Conservation (phyloP, 2,797 vertebrate genomes). For the Leptoclinus maculatus region DNA sequence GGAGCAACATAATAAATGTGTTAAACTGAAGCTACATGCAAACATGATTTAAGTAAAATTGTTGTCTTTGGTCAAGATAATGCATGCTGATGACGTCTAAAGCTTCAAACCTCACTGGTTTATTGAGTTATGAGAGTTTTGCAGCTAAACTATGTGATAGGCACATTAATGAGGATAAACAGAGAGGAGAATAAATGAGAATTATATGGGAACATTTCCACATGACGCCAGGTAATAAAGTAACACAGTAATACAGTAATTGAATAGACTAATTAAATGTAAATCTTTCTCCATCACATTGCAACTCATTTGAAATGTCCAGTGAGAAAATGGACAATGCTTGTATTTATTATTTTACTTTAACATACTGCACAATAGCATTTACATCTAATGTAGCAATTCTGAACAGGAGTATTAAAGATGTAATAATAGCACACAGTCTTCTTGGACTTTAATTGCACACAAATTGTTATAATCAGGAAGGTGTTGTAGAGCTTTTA, state of each 20-base stretch:
- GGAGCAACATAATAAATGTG: not conserved
- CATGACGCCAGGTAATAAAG: not conserved
- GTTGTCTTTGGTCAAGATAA: no score
- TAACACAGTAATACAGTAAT: no score
- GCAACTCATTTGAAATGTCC: not conserved
- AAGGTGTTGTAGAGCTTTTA: not conserved
- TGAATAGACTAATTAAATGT: not conserved
- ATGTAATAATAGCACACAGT: accelerated
- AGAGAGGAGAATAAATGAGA: not conserved
- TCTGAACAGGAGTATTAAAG: not conserved
- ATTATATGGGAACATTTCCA: not conserved
- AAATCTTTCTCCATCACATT: not conserved
- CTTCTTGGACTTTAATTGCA: not conserved
- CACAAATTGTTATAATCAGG: not conserved
- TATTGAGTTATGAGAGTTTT: not conserved
- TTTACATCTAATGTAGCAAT: not conserved
- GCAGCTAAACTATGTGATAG: not conserved
- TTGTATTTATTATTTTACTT: not conserved
- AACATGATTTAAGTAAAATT: no score
- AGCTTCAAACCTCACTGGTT: not conserved
- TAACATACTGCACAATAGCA: not conserved
- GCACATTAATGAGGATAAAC: not conserved
- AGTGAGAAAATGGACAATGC: not conserved
- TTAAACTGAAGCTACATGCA: not conserved
- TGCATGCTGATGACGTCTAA: not conserved